Percentiles rank a stretch among this genome's conserved stretches.
phyloP scores from a whole-genome alignment of 1,140 invertebrate species.

The Drosophila asahinai region DNA sequence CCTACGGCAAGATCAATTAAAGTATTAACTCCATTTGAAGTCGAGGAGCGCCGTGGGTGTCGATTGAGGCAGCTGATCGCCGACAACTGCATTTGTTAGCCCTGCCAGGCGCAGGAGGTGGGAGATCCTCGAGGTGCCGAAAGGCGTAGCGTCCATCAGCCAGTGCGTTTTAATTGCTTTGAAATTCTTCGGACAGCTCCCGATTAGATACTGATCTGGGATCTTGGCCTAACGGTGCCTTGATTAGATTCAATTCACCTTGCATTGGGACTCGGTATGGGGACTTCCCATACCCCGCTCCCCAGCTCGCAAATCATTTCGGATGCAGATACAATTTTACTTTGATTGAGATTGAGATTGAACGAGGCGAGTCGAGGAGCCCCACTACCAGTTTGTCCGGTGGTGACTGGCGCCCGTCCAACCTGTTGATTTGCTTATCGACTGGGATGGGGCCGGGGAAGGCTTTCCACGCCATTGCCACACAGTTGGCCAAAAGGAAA shows the following conservation, averaged over 20 bases:
- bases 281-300: constrained; percentile 3
- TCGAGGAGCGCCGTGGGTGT: constrained; percentile 48
- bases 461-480: constrained; percentile 71
- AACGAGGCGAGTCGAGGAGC: constrained; percentile 26
- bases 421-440: constrained; percentile 78
- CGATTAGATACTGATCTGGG: constrained; percentile 63
- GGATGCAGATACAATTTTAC: constrained; percentile 59
- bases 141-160: constrained; percentile 61
- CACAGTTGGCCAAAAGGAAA: constrained; percentile 68
- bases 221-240: constrained; percentile 61
- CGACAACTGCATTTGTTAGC: constrained; percentile 27
- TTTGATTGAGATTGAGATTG: constrained; percentile 67
- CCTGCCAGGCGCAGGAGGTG: constrained; percentile 4
- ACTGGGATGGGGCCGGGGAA: constrained; percentile 10
- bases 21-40: constrained; percentile 63
- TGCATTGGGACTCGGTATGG: constrained; percentile 2
- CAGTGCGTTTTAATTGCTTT: constrained; percentile 68
- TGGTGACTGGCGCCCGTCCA: constrained; percentile 61
- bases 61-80: constrained; percentile 38
- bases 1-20: constrained; percentile 63
- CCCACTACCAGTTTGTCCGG: constrained; percentile 64
- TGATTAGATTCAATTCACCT: constrained; percentile 70
- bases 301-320: constrained; percentile 61
- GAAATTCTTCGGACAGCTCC: constrained; percentile 62
- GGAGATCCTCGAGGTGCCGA: constrained; percentile 41